A percentile compares a stretch with the other conserved stretches of the same genome.
Evolutionary conservation across 2,113 vertebrate genomes (phyloP).

Genomic region (Hippoglossus stenolepis): DNA sequence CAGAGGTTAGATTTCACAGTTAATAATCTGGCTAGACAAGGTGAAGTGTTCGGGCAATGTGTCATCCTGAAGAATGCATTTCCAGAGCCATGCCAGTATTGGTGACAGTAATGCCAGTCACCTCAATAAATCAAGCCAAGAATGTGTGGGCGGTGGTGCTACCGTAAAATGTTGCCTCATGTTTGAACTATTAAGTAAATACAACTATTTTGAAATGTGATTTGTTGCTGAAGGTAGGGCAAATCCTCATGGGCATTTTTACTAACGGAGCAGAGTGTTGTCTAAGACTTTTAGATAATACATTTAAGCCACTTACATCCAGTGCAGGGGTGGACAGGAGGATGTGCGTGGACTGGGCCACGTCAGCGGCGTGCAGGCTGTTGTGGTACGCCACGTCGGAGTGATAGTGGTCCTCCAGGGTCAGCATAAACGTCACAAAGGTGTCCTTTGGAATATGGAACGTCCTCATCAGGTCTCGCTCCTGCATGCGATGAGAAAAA

Average conservation of each 20-base stretch:
- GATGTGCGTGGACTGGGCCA: constrained; percentile 96
- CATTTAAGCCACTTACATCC: constrained; percentile 85
- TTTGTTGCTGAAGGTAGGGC: too few relatives aligned
- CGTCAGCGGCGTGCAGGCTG: constrained; percentile 97
- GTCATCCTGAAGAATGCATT: constrained; percentile 25
- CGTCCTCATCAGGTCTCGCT: constrained; percentile 95
- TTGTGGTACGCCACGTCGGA: constrained; percentile 96
- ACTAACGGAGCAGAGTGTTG: not conserved
- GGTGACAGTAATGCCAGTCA: constrained; percentile 8
- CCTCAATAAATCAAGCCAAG: constrained; percentile 18
- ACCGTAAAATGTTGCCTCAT: not conserved
- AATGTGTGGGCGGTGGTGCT: not conserved
- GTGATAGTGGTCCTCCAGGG: constrained; percentile 97
- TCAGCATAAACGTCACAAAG: constrained; percentile 98
- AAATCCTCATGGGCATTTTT: not conserved
- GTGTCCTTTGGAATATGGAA: constrained; percentile 97
- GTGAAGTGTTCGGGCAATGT: constrained; percentile 10
- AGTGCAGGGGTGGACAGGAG: constrained; percentile 95
- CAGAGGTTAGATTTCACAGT: constrained; percentile 8
- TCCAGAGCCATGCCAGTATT: constrained; percentile 5
- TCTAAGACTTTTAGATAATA: not conserved
- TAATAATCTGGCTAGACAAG: constrained; percentile 27
- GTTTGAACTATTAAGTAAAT: not conserved
- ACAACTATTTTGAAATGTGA: not conserved
- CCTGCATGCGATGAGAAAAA: constrained; percentile 75